A percentile compares a stretch with the other conserved stretches of the same genome.
Conservation (phyloP, 2,888 invertebrate species). For the Arrhopalites spinosus region DNA sequence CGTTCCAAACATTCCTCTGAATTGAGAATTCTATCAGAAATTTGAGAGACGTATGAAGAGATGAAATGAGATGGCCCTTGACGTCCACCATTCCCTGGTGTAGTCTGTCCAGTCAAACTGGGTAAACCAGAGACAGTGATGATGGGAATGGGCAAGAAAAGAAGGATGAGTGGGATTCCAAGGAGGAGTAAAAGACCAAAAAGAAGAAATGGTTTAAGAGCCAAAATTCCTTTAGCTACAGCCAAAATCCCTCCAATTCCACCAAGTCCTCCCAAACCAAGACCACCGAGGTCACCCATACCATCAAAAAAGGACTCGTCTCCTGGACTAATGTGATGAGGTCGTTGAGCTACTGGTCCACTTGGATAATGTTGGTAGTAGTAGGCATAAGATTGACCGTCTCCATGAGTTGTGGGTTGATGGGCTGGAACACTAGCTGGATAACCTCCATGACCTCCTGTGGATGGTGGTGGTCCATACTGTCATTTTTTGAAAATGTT, state of each 20-base stretch:
- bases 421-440: not conserved
- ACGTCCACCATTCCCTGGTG: not conserved
- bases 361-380: conserved; percentile 52
- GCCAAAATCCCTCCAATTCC: conserved; percentile 33
- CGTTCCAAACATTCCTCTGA: conserved; percentile 54
- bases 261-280: conserved; percentile 38
- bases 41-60: conserved; percentile 43
- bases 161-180: conserved; percentile 45
- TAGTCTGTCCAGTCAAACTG: not conserved
- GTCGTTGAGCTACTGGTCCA: not conserved
- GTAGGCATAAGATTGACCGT: conserved; percentile 43
- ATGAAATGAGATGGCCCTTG: conserved; percentile 11
- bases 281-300: conserved; percentile 36
- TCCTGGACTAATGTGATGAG: conserved; percentile 22
- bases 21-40: conserved; percentile 50
- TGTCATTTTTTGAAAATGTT: too few relatives aligned
- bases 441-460: not conserved
- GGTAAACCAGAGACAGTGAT: conserved; percentile 43
- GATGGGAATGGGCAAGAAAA: conserved; percentile 53
- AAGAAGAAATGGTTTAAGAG: conserved; percentile 49
- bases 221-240: conserved; percentile 44
- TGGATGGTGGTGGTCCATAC: conserved; percentile 8
- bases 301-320: conserved; percentile 38
- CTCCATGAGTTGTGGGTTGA: conserved; percentile 12
- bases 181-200: conserved; percentile 48